Percentiles rank a stretch among this genome's conserved stretches.
Evolutionary conservation across 1,140 invertebrate genomes (phyloP).

Genomic region (Brachystomella parvula): DNA sequence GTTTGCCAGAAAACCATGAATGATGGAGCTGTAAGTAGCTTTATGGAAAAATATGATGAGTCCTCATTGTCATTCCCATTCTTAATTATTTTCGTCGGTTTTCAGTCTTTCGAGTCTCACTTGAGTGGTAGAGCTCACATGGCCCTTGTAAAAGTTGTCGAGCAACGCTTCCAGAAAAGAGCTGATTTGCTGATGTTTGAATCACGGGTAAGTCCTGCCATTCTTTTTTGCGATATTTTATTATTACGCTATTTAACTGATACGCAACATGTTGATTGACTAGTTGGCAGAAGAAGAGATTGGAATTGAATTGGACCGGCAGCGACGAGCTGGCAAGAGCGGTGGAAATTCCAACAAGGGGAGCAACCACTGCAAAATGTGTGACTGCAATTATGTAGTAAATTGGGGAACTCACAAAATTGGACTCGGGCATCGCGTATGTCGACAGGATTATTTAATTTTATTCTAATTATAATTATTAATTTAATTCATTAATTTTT

Average conservation of each 20-base stretch:
- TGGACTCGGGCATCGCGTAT: conserved; percentile 33
- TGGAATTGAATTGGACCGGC: conserved; percentile 33
- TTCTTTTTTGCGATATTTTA: conserved; percentile 6
- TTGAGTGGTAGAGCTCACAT: conserved; percentile 32
- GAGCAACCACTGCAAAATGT: conserved; percentile 37
- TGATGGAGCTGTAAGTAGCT: conserved; percentile 28
- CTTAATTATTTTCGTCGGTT: conserved; percentile 8
- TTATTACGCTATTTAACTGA: not conserved
- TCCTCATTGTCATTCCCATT: not conserved
- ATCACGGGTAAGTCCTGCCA: conserved; percentile 26
- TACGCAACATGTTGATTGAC: not conserved
- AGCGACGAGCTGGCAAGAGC: conserved; percentile 30
- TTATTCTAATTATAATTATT: not conserved
- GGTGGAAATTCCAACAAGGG: conserved; percentile 18
- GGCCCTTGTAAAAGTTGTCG: conserved; percentile 29
- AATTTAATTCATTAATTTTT: not conserved
- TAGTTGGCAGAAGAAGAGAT: conserved; percentile 33
- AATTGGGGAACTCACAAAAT: conserved; percentile 37
- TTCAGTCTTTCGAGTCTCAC: conserved; percentile 36
- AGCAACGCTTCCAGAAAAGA: conserved; percentile 31
- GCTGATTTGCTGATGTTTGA: conserved; percentile 35
- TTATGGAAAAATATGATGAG: not conserved
- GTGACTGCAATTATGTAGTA: conserved; percentile 34
- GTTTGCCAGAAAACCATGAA: conserved; percentile 34
- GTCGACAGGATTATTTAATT: conserved; percentile 4